phyloP scores from a whole-genome alignment of 2,797 vertebrate species.

The Myotis vivesi region DNA sequence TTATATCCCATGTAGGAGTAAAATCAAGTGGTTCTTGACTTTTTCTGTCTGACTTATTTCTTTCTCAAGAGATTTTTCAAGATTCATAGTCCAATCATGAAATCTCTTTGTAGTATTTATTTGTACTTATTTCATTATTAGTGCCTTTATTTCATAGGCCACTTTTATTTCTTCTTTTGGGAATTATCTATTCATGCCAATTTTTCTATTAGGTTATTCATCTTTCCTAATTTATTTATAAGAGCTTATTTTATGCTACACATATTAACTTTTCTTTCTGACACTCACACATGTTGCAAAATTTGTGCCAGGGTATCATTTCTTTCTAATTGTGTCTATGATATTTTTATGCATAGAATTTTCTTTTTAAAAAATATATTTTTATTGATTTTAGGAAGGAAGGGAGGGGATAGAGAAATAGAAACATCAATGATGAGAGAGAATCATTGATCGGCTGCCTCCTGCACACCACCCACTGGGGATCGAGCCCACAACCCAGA shows the following conservation, averaged over 20 bases:
- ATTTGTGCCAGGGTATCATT: neutral
- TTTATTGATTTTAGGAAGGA: too few relatives aligned
- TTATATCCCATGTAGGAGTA: neutral
- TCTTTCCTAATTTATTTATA: neutral
- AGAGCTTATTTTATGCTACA: neutral
- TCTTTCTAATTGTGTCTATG: neutral
- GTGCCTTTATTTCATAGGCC: neutral
- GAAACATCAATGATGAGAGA: too few relatives aligned
- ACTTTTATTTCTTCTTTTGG: neutral
- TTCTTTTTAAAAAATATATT: neutral
- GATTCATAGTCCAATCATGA: neutral
- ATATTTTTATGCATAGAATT: neutral
- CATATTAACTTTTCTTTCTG: neutral
- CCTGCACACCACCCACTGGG: too few relatives aligned
- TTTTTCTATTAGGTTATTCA: neutral
- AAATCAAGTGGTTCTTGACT: neutral
- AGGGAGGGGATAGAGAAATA: too few relatives aligned
- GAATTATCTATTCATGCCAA: neutral
- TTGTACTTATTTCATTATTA: neutral
- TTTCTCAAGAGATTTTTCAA: neutral
- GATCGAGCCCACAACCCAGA: too few relatives aligned
- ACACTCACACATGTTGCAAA: neutral
- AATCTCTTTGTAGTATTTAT: neutral
- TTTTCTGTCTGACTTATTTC: neutral
- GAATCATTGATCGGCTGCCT: too few relatives aligned